Evolutionary conservation across 2,888 invertebrate species (phyloP), one percentile per base, ranked within the genome.

Genomic region (Agelastica alni): DNA sequence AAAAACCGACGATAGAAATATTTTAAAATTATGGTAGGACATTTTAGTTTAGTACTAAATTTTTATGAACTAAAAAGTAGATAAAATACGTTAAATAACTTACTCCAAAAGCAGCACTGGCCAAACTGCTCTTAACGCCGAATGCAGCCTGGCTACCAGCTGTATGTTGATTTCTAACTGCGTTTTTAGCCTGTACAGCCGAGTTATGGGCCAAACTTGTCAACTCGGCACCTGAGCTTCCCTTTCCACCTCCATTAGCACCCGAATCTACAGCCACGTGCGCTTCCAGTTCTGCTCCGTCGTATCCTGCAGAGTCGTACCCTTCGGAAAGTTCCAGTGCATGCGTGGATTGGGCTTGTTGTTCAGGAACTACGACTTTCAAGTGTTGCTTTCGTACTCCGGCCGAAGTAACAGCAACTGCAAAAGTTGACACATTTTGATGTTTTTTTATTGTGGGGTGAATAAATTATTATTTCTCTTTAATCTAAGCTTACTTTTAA

Each of bases 131-230:
- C 75, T 88, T 87, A 0, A 87, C 88, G 2, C 85, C 83, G 67
- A 85, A 88, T 0, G 88, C 87, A 0, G 88, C 89, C 70, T 88
- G 88, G 52, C 85, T 85, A 0, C 84, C 89, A 0, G 88, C 88
- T 0, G 85, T 84, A 18, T 84, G 84, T 69, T 89, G 89, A 64
- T 83, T 87, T 2, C 78, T 78, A 5, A 83, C 79, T 5, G 87
- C 87, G 9, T 84, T 84, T 65, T 85, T 84, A 5, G 88, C 88
- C 71, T 87, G 86, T 65, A 87, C 84, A 0, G 88, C 88, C 0
- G 88, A 88, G 0, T 83, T 84, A 26, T 84, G 82, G 1, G 85
- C 86, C 28, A 85, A 83, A 31, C 83, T 84, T 52, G 85, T 79
- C 7, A 89, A 68, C 0, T 87, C 86, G 36, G 86, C 86, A 62